Evolutionary conservation across 2,113 vertebrate genomes (phyloP).

Genomic region (Petaurus breviceps): DNA sequence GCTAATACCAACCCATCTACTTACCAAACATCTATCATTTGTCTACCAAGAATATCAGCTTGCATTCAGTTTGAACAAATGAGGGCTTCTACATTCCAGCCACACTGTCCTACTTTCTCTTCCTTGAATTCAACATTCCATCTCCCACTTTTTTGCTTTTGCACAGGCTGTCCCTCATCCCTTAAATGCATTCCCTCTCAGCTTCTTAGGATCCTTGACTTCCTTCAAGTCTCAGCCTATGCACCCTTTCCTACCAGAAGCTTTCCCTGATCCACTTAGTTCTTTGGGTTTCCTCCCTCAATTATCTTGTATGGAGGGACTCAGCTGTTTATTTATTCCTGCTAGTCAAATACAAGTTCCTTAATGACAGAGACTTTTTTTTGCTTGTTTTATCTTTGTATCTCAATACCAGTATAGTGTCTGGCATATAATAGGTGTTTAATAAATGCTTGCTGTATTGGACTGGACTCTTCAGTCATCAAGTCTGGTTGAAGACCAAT

Average conservation of each 20-base stretch:
- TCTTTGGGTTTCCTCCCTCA: neutral
- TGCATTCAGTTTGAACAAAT: neutral
- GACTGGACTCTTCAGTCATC: neutral
- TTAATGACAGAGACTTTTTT: neutral
- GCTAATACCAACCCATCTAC: neutral
- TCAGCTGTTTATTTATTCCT: neutral
- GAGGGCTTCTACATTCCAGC: neutral
- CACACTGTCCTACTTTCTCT: neutral
- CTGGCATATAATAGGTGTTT: neutral
- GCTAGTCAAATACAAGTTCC: neutral
- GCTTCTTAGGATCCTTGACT: neutral
- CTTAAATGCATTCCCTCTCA: neutral
- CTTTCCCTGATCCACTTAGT: neutral
- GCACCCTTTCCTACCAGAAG: neutral
- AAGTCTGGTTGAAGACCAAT: neutral
- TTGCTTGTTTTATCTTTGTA: neutral
- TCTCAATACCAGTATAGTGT: neutral
- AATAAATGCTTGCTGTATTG: neutral
- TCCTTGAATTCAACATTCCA: neutral
- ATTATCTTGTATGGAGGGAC: neutral
- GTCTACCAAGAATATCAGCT: neutral
- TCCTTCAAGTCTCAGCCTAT: neutral
- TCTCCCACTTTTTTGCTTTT: neutral
- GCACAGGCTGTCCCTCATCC: neutral
- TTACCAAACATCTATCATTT: neutral